phyloP scores from a whole-genome alignment of 1,140 invertebrate genomes.

The Trissolcus basalis region DNA sequence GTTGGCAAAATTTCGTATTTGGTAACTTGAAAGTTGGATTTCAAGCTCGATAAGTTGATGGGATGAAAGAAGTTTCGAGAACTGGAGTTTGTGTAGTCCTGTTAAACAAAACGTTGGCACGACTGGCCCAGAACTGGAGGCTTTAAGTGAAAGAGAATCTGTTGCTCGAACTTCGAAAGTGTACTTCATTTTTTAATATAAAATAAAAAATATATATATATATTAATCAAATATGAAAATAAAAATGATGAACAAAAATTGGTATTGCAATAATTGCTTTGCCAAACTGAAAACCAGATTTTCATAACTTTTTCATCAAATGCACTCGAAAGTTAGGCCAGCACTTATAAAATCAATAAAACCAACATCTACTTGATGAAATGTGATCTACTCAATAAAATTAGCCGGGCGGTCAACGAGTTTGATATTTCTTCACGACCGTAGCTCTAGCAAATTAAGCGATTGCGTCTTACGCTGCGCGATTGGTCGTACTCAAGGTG shows the following conservation, averaged over 20 bases:
- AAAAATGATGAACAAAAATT: background rate
- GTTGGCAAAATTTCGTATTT: conserved; percentile 46
- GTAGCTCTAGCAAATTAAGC: conserved; percentile 34
- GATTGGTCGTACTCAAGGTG: conserved; percentile 50
- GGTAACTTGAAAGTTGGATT: conserved; percentile 39
- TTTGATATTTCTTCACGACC: conserved; percentile 34
- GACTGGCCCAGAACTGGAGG: conserved; percentile 37
- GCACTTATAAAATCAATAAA: conserved; percentile 35
- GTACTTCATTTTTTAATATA: background rate
- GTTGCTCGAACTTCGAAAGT: background rate
- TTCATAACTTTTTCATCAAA: conserved; percentile 8
- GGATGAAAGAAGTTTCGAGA: conserved; percentile 47
- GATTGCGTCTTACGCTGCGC: conserved; percentile 8
- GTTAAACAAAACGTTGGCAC: conserved; percentile 43
- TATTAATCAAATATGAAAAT: no score
- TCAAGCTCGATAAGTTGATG: conserved; percentile 43
- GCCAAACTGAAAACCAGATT: background rate
- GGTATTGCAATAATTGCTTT: background rate
- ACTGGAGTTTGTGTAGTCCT: conserved; percentile 36
- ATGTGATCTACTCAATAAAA: conserved; percentile 28
- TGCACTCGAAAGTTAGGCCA: conserved; percentile 3
- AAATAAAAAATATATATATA: no score
- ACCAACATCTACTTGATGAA: conserved; percentile 26
- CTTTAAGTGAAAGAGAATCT: conserved; percentile 39
- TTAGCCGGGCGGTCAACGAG: conserved; percentile 17